Base-by-base conservation (phyloP, 2,888 invertebrate genomes). In the Sphaerophoria taeniata region DNA sequence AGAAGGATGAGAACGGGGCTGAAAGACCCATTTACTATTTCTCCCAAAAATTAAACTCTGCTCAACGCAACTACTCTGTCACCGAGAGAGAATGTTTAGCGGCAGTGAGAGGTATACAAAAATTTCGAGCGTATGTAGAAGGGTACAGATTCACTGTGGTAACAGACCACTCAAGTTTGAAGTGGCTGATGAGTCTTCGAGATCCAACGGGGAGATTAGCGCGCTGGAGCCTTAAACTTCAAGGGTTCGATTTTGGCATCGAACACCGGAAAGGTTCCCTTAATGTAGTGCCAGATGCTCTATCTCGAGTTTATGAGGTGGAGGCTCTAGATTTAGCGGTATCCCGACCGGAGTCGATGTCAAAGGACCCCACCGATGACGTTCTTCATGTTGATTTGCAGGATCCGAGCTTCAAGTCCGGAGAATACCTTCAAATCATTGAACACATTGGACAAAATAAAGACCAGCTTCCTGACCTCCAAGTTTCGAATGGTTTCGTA, bases 11-110 rank as follows among this genome's bases (percentile, higher is more conserved):
- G 16, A 51, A 82, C 9, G 70, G 72, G 9, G 36, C 45, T 33
- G 87, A 83, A 60, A 47, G 70, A 36, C 73, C 75, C 1, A 60
- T 84, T 11, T 47, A 61, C 43, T 33, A 31, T 11, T 51, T 14
- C 31, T 51, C 65, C 0, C 39, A 55, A 24, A 31, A 69, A 9
- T 11, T 55, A 14, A 43, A 55, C 16, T n/a, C 51, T 6, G 51
- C 51, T 14, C 51, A 51, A 4, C 51, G 51, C 16, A 51, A 51
- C 16, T 51, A 51, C 16, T 51, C 51, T n/a, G 47, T 47, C n/a
- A 51, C 14, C 12, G 51, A 51, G n/a, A 9, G 14, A 5, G 16
- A 51, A 14, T 14, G 14, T 51, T 14, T 14, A 51, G 14, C 51
- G 6, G 36, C 36, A 4, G 36, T 36, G 36, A 36, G 36, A 36